Evolutionary conservation across 2,888 invertebrate species (phyloP).

Genomic region (Acronicta leporina): DNA sequence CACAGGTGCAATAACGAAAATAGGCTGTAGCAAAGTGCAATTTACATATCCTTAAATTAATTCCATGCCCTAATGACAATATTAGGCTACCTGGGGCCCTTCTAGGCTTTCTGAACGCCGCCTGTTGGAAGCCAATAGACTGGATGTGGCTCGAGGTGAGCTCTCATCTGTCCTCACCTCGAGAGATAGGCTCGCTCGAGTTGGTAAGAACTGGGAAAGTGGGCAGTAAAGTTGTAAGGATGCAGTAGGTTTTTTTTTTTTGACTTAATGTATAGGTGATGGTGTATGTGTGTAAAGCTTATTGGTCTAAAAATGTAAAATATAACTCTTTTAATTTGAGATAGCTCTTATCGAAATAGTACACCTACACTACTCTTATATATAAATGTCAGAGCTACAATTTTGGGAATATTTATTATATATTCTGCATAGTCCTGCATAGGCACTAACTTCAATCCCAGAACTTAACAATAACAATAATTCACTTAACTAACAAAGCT

Average conservation of each 20-base stretch:
- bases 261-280: no score
- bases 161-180: conserved; percentile 89
- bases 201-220: conserved; percentile 85
- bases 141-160: conserved; percentile 78
- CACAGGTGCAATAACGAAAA: conserved; percentile 22
- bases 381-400: no score
- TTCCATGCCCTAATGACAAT: conserved; percentile 49
- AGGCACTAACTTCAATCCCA: no score
- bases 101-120: conserved; percentile 90
- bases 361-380: no score
- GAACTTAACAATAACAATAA: no score
- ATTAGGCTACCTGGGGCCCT: conserved; percentile 84
- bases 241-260: background rate
- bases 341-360: no score
- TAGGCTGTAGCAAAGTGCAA: conserved; percentile 6
- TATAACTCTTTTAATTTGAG: no score
- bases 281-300: no score
- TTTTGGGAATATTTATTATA: no score
- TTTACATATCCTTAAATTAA: conserved; percentile 8
- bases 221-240: conserved; percentile 17
- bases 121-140: conserved; percentile 83
- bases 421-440: no score
- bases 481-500: no score
- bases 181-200: conserved; percentile 90
- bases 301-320: no score